Evolutionary conservation across 2,888 invertebrate genomes (phyloP), one percentile per base, ranked within the genome.

Genomic region (Idaea aversata): DNA sequence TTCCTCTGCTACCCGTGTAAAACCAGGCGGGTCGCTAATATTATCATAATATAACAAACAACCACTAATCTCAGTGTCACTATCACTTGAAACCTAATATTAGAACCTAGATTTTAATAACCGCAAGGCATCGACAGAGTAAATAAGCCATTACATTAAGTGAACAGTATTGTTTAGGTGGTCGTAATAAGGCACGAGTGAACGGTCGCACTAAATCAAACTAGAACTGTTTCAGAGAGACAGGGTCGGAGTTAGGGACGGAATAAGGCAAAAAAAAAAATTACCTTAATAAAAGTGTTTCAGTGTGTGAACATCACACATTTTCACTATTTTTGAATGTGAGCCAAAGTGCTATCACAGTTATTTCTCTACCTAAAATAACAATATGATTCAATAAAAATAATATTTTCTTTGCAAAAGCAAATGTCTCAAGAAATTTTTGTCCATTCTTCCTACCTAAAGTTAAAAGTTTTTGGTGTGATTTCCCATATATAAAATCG

Each of bases 191-290:
- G 73, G 79, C 77, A 77, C 77, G 72, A 77, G 73, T 74, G 77
- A 76, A 77, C 70, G 69, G 76, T 47, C 69, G 79, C 83, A 87
- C 86, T 91, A 91, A 90, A 92, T 91, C 92, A 74, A 87, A 81
- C 77, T 77, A 77, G 13, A 34, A 59, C 13, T 25, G 6, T 59
- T 25, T 59, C 59, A n/a, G 5, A 15, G 4, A 13, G 16, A 59
- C 59, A 59, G 16, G 34, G 59, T 15, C 59, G 59, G 16, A 59
- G 59, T 59, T 10, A 59, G 4, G 13, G 57, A 36, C 7, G 3
- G 60, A 59, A 59, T 36, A 13, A 59, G 25, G 7, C 1, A 35
- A 59, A 59, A 5, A 59, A 34, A 16, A 0, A 7, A 34, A 57
- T 7, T 57, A 57, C 3, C 3, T 7, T 57, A 25, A n/a, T 5